Evolutionary conservation across 2,113 vertebrate species (phyloP).

Genomic region (Hyla sarda): DNA sequence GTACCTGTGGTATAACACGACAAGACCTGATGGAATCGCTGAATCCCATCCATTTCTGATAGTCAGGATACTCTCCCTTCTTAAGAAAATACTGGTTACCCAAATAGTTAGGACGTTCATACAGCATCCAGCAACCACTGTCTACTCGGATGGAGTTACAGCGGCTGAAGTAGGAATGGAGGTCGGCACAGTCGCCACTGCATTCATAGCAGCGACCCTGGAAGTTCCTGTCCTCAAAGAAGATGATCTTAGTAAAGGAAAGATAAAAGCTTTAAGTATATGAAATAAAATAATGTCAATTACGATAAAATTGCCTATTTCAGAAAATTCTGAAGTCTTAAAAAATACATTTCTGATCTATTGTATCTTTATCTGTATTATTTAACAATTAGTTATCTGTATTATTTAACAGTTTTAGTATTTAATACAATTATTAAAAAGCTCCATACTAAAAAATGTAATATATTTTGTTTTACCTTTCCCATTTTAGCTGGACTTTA

Average conservation of each 20-base stretch:
- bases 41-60: conserved; percentile 70
- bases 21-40: conserved; percentile 72
- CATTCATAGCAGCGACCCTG: conserved; percentile 69
- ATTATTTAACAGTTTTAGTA: too few relatives aligned
- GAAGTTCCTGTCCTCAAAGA: conserved; percentile 72
- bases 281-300: not conserved
- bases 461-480: conserved; percentile 45
- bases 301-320: not conserved
- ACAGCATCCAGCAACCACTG: conserved; percentile 72
- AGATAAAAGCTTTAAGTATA: not conserved
- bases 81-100: conserved; percentile 71
- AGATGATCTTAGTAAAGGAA: conserved; percentile 64
- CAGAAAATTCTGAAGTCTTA: not conserved
- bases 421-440: not conserved
- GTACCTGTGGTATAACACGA: conserved; percentile 67
- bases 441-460: not conserved
- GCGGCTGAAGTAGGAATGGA: conserved; percentile 68
- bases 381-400: too few relatives aligned
- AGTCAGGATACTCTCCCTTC: conserved; percentile 70
- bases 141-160: conserved; percentile 73
- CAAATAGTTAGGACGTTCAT: conserved; percentile 67
- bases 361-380: too few relatives aligned
- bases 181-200: conserved; percentile 68
- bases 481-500: conserved; percentile 1
- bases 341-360: too few relatives aligned